Conservation (phyloP, 2,888 invertebrate genomes). For the Altica lythri region DNA sequence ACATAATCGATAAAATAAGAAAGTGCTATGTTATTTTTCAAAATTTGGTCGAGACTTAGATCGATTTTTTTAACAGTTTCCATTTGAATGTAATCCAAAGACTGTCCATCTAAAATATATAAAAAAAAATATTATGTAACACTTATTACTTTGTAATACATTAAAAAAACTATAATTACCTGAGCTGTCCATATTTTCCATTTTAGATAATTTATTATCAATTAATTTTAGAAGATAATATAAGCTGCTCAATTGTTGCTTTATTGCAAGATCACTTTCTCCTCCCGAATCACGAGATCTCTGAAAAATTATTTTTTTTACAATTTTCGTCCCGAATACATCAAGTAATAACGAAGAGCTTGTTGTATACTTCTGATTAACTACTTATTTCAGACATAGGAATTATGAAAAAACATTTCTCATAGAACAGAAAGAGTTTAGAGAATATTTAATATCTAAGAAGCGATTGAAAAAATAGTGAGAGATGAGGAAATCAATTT, state of each 20-base stretch:
- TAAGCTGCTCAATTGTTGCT: conserved; percentile 85
- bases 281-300: conserved; percentile 86
- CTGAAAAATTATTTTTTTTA: too few relatives aligned
- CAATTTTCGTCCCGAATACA: too few relatives aligned
- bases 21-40: conserved; percentile 77
- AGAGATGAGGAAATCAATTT: too few relatives aligned
- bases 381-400: too few relatives aligned
- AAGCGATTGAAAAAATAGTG: too few relatives aligned
- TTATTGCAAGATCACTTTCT: conserved; percentile 79
- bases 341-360: too few relatives aligned
- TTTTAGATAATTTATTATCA: conserved; percentile 60
- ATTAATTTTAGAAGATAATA: conserved; percentile 79
- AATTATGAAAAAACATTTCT: too few relatives aligned
- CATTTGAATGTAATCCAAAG: conserved; percentile 45
- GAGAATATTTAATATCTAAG: too few relatives aligned
- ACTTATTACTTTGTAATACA: neutral
- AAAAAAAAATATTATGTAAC: conserved; percentile 14
- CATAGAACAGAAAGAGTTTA: too few relatives aligned
- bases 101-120: conserved; percentile 37
- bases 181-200: conserved; percentile 48
- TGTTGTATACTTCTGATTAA: too few relatives aligned
- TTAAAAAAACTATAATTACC: too few relatives aligned
- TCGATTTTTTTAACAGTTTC: conserved; percentile 56
- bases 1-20: conserved; percentile 80
- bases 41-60: conserved; percentile 71